These are phyloP conservation scores for Numida meleagris DNA, from an alignment of 2,113 vertebrate species.

Conservation along the genomic window DNA sequence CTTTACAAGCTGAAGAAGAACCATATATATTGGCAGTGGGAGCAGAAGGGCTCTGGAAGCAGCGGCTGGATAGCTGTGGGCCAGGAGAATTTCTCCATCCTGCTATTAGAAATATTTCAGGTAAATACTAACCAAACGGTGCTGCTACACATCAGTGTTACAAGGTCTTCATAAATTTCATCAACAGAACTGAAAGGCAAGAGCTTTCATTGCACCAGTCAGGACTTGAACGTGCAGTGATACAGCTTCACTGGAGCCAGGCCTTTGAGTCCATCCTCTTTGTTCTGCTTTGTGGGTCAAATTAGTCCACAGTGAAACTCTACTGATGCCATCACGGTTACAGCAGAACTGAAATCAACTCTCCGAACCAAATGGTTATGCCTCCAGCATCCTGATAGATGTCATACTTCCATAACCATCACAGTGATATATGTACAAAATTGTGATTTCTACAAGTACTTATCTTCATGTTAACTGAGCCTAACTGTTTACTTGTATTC, in stretches of 20 bases:
- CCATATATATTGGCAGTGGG: constrained; percentile 73
- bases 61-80: constrained; percentile 70
- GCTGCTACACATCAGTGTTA: background rate
- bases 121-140: constrained; percentile 48
- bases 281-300: background rate
- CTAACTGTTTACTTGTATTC: background rate
- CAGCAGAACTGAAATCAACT: background rate
- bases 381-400: background rate
- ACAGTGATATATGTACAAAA: background rate
- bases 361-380: background rate
- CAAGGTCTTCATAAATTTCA: background rate
- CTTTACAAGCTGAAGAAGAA: constrained; percentile 67
- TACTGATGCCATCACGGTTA: background rate
- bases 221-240: background rate
- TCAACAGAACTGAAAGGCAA: background rate
- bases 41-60: constrained; percentile 78
- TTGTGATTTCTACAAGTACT: background rate
- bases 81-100: constrained; percentile 66
- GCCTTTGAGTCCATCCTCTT: background rate
- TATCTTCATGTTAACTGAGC: background rate
- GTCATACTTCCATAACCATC: background rate
- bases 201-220: background rate
- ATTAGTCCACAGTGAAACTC: background rate
- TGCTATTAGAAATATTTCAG: constrained; percentile 72
- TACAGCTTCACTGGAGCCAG: background rate